Percentiles rank a stretch among this genome's conserved stretches.
These are phyloP conservation scores for Sycophila texana DNA, from an alignment of 2,888 invertebrate species.

Conservation along the genomic window DNA sequence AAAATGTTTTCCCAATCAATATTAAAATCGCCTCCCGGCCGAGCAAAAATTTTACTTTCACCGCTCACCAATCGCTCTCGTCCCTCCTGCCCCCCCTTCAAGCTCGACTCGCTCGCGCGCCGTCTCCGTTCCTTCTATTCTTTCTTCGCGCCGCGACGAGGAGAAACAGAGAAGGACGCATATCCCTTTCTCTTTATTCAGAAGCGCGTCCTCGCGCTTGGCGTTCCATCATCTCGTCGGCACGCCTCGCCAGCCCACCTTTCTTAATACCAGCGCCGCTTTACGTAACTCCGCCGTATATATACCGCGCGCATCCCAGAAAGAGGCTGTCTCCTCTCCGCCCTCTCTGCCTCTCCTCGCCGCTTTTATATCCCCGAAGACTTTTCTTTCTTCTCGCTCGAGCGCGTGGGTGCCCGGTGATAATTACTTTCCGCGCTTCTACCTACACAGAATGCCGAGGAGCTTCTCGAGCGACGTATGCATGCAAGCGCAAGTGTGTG, in stretches of 20 bases:
- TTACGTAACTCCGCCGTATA: slow-evolving; percentile 26
- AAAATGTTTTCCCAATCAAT: neutral
- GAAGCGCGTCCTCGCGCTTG: neutral
- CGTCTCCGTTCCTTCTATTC: neutral
- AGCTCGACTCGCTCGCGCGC: neutral
- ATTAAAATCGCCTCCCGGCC: neutral
- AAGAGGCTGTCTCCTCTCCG: slow-evolving; percentile 17
- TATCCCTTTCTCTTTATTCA: slow-evolving; percentile 15
- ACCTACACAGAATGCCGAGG: neutral
- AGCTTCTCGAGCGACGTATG: neutral
- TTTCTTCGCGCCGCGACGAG: neutral
- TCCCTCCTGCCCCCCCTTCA: neutral
- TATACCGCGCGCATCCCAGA: neutral
- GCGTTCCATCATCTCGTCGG: slow-evolving; percentile 36
- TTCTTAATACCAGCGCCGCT: slow-evolving; percentile 31
- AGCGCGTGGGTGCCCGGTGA: slow-evolving; percentile 14
- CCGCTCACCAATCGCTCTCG: neutral
- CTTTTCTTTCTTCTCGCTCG: slow-evolving; percentile 8
- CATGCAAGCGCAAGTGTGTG: neutral
- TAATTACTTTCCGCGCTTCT: slow-evolving; percentile 34
- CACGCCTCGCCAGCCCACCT: slow-evolving; percentile 11
- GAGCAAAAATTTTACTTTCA: slow-evolving; percentile 17
- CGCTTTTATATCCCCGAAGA: neutral
- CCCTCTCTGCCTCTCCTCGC: neutral
- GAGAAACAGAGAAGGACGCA: neutral